These are phyloP conservation scores for Falco berigora DNA, from an alignment of 2,797 vertebrate species.

Conservation along the genomic window DNA sequence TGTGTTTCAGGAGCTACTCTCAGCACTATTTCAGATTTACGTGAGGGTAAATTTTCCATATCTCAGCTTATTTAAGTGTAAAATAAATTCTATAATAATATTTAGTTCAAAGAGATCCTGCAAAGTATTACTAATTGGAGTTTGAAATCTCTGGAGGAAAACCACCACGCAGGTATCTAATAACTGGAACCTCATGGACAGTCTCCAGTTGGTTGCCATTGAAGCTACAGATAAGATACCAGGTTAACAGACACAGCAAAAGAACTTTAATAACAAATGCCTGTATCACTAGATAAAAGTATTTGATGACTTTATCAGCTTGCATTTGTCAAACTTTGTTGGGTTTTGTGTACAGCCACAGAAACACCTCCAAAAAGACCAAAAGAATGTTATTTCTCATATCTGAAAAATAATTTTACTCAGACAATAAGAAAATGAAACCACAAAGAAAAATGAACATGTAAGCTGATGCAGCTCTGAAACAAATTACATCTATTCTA, in stretches of 20 bases:
- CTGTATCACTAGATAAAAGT: not conserved
- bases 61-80: not conserved
- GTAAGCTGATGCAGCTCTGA: not conserved
- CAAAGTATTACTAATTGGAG: not conserved
- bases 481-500: conserved; percentile 36
- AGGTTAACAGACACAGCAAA: not conserved
- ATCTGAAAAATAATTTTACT: not conserved
- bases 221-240: not conserved
- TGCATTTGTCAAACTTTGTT: not conserved
- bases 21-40: not conserved
- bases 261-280: not conserved
- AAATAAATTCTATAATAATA: not conserved
- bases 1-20: not conserved
- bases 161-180: not conserved
- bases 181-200: not conserved
- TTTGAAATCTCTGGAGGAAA: not conserved
- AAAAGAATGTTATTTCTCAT: not conserved
- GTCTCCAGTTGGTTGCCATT: not conserved
- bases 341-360: not conserved
- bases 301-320: not conserved
- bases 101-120: not conserved
- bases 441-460: conserved; percentile 17
- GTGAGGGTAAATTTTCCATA: not conserved
- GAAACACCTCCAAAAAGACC: not conserved
- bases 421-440: not conserved